Base-by-base conservation (phyloP, 2,113 vertebrate species). In the Hippocampus barbouri region DNA sequence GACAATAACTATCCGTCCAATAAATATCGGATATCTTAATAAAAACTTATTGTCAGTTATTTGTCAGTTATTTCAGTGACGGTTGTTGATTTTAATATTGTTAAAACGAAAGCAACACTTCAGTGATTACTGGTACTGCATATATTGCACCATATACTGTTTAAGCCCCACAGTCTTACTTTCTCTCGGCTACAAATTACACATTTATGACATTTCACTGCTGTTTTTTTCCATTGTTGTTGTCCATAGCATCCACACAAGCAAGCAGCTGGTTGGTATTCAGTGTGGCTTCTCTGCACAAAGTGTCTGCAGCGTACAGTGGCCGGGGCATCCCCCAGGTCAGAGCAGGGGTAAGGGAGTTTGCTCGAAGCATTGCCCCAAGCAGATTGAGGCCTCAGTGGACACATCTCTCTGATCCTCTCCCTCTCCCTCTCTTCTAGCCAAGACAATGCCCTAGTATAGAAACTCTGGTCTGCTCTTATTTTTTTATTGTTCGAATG, bases 321-420 rank as follows among this genome's bases (percentile, higher is more conserved):
- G 64, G 84, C 77, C 68, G 53, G 82, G 85, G 85, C 81, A 82
- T 85, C 87, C 89, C 86, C 76, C 83, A 85, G 91, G 90, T 88
- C 87, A 87, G 84, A 86, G 84, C 81, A 83, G 85, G 86, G 88
- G 87, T 85, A 89, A 89, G 86, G 90, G 87, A 86, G 84, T 88
- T 91, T 86, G 91, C 89, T 90, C 83, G 90, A 88, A 91, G 91
- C 90, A 20, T 89, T 88, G 91, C 90, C 90, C 89, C 83, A 88
- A 91, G 90, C 89, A 90, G 89, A 87, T 86, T 89, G 87, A 90
- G 83, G 81, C 84, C 86, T 87, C 79, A 70, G 88, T 89, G 88
- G 89, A 83, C 82, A 89, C 23, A 21, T 76, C 72, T 86, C 85
- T 90, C 91, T 91, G 88, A 91, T 92, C 88, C 87, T 25, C 79